These are phyloP conservation scores for Dasypus novemcinctus DNA, from an alignment of 2,113 vertebrate genomes.

Conservation along the genomic window DNA sequence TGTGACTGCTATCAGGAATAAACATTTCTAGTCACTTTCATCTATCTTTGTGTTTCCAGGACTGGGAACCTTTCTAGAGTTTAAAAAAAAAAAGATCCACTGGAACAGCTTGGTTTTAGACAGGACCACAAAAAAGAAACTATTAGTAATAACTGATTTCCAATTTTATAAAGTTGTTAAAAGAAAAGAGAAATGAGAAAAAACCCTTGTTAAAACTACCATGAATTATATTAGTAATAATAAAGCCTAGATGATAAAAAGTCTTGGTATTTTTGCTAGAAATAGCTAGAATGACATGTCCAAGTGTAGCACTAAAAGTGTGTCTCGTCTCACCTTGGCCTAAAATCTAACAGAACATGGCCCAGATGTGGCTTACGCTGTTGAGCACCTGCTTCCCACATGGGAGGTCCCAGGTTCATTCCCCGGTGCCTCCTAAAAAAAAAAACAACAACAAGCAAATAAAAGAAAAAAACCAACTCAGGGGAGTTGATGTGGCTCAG, in stretches of 20 bases:
- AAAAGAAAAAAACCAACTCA: too few species aligned
- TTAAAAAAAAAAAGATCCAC: neutral
- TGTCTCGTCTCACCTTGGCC: neutral
- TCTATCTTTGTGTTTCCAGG: neutral
- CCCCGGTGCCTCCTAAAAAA: too few species aligned
- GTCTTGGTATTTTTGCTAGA: neutral
- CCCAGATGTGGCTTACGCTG: too few species aligned
- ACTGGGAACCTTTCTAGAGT: neutral
- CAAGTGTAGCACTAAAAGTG: neutral
- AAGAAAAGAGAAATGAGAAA: neutral
- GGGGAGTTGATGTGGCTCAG: too few species aligned
- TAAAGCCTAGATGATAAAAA: neutral
- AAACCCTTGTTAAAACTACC: neutral
- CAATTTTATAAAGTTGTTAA: neutral
- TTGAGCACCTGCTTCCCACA: too few species aligned
- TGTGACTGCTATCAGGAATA: conserved; percentile 15
- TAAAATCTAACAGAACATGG: neutral
- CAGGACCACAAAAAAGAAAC: neutral
- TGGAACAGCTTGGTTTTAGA: conserved; percentile 18
- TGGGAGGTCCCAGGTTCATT: too few species aligned
- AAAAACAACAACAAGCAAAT: too few species aligned
- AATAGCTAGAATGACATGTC: neutral
- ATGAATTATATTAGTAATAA: neutral
- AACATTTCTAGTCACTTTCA: neutral
- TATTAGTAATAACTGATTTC: conserved; percentile 20